These are phyloP conservation scores for Elymnias hypermnestra DNA, from an alignment of 1,140 invertebrate species.

Conservation along the genomic window DNA sequence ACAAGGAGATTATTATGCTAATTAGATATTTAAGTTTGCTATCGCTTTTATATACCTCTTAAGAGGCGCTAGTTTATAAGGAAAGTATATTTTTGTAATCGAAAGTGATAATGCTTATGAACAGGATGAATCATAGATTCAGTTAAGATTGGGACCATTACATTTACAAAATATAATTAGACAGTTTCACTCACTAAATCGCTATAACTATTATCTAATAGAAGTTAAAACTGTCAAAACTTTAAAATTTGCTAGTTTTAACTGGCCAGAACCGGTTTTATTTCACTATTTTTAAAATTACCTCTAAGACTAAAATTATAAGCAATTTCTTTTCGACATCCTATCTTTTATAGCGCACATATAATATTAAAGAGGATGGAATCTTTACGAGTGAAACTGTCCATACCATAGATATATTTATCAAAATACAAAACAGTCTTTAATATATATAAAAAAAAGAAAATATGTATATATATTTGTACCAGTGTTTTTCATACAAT, in stretches of 20 bases:
- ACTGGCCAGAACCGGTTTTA: too few species aligned
- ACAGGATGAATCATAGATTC: constrained; percentile 61
- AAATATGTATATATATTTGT: constrained; percentile 15
- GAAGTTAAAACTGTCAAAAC: too few species aligned
- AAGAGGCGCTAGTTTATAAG: constrained; percentile 25
- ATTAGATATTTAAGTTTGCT: constrained; percentile 30
- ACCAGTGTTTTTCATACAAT: constrained; percentile 12
- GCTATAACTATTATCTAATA: too few species aligned
- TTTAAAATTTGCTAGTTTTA: too few species aligned
- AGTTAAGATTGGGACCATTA: constrained; percentile 58
- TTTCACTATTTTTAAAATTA: too few species aligned
- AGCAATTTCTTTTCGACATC: too few species aligned
- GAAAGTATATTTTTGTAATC: constrained; percentile 31
- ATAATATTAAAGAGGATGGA: too few species aligned
- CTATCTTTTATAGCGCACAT: too few species aligned
- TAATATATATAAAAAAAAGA: not conserved
- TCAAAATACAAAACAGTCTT: not conserved
- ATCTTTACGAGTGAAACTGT: not conserved
- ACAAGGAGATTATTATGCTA: constrained; percentile 65
- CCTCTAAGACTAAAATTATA: too few species aligned
- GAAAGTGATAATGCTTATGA: constrained; percentile 30
- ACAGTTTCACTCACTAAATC: not conserved
- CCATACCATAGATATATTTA: not conserved
- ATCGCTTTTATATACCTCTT: constrained; percentile 27
- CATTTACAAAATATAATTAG: constrained; percentile 1